phyloP scores from a whole-genome alignment of 2,797 vertebrate genomes.

The Poeciliopsis presidionis region DNA sequence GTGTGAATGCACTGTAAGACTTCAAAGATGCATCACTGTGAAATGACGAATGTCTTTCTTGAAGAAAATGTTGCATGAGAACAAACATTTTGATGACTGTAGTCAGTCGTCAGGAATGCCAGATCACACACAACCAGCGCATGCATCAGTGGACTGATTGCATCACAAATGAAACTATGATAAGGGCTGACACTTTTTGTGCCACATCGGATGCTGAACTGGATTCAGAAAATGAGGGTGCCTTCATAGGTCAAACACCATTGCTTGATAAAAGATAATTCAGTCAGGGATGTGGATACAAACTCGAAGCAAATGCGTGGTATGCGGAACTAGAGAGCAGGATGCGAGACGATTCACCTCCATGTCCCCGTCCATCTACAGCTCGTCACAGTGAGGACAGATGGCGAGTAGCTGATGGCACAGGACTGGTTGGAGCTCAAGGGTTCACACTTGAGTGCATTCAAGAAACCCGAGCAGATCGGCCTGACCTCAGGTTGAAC shows the following conservation, averaged over 20 bases:
- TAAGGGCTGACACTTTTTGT: constrained; percentile 48
- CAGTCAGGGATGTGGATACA: constrained; percentile 19
- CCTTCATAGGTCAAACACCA: constrained; percentile 38
- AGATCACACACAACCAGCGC: constrained; percentile 24
- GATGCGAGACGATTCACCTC: not conserved
- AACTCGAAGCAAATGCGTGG: constrained; percentile 1
- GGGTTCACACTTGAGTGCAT: constrained; percentile 34
- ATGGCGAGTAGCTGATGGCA: not conserved
- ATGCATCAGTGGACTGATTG: constrained; percentile 37
- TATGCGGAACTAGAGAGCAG: not conserved
- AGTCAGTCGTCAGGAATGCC: not conserved
- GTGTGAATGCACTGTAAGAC: not conserved
- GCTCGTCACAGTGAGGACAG: not conserved
- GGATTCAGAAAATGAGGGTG: constrained; percentile 43
- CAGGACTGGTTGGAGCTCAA: constrained; percentile 12
- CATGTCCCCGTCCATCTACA: not conserved
- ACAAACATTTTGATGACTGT: constrained; percentile 8
- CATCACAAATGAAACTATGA: constrained; percentile 42
- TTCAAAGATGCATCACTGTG: not conserved
- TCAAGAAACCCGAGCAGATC: constrained; percentile 44
- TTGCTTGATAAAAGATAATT: constrained; percentile 21
- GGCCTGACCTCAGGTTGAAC: constrained; percentile 56
- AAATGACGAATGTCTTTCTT: not conserved
- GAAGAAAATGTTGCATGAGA: not conserved
- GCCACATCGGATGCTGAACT: constrained; percentile 43